Evolutionary conservation across 2,888 invertebrate genomes (phyloP), one percentile per base, ranked within the genome.

Genomic region (Lithophane semibrunnea): DNA sequence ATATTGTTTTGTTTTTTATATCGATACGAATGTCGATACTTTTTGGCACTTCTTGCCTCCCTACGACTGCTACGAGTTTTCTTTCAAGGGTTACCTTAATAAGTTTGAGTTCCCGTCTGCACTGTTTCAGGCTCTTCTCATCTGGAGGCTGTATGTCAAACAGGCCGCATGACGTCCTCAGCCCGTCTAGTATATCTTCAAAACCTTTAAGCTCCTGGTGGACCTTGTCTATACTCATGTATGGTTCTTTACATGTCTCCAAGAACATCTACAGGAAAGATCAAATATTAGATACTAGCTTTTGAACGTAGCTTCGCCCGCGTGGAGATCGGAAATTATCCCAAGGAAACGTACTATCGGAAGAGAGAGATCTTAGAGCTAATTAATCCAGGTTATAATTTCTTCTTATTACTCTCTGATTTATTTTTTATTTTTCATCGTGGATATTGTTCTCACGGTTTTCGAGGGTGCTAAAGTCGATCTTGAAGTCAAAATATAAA

Each of bases 91-190:
- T 56, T 90, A 98, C 98, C 94, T 99, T 99, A 21, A 97, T 90
- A 88, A 98, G 96, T 88, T 97, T 98, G 37, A 99, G 92, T 93
- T 99, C 99, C 83, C 97, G 98, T 64, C 98, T 97, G 77, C 98
- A 98, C 76, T 97, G 96, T 87, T 98, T 98, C 29, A 99, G 94
- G 86, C 98, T 97, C 89, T 98, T 98, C 88, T 98, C 98, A 90
- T 99, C 99, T 0, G 98, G 98, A 13, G 98, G 97, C 86, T 97
- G 97, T 64, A 99, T 98, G 91, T 99, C 99, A 92, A 99, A 99
- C 77, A 99, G 96, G 47, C 97, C 95, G 0, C 99, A 98, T 9
- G 99, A 98, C 61, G 98, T 98, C 52, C 97, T 97, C 29, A 99
- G 93, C 10, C 96, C 96, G 0, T 96, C 94, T 90, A 98, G 97